A percentile compares a stretch with the other conserved stretches of the same genome.
These are phyloP conservation scores for Drosophila testacea DNA, from an alignment of 2,888 invertebrate species.

Conservation along the genomic window DNA sequence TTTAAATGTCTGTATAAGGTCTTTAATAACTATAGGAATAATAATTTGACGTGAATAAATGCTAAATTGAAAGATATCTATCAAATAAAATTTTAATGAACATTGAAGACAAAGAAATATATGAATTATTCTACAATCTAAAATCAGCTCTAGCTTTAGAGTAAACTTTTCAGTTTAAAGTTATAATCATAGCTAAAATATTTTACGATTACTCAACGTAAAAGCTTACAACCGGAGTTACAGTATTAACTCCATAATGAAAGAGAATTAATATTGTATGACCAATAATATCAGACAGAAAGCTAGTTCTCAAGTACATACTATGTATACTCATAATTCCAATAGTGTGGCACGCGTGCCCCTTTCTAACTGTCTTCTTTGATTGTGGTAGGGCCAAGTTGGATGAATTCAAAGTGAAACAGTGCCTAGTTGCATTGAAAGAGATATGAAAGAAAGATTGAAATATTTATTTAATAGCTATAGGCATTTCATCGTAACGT, in stretches of 20 bases:
- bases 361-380: slow-evolving; percentile 4
- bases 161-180: background rate
- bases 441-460: slow-evolving; percentile 30
- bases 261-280: slow-evolving; percentile 35
- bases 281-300: slow-evolving; percentile 19
- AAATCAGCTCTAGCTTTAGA: background rate
- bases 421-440: slow-evolving; percentile 15
- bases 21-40: too few species aligned
- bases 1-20: too few species aligned
- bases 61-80: too few species aligned
- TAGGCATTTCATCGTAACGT: slow-evolving; percentile 58
- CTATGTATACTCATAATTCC: background rate
- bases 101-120: too few species aligned
- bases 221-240: slow-evolving; percentile 16
- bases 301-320: background rate
- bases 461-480: slow-evolving; percentile 45
- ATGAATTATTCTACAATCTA: background rate
- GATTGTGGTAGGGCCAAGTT: slow-evolving; percentile 15
- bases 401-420: slow-evolving; percentile 33
- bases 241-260: slow-evolving; percentile 25
- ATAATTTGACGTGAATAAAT: too few species aligned
- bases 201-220: background rate
- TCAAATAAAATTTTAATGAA: too few species aligned
- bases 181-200: background rate
- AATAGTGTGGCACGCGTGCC: slow-evolving; percentile 30